Percentiles rank a stretch among this genome's conserved stretches.
These are phyloP conservation scores for Limnephilus rhombicus DNA, from an alignment of 2,888 invertebrate genomes.

Conservation along the genomic window DNA sequence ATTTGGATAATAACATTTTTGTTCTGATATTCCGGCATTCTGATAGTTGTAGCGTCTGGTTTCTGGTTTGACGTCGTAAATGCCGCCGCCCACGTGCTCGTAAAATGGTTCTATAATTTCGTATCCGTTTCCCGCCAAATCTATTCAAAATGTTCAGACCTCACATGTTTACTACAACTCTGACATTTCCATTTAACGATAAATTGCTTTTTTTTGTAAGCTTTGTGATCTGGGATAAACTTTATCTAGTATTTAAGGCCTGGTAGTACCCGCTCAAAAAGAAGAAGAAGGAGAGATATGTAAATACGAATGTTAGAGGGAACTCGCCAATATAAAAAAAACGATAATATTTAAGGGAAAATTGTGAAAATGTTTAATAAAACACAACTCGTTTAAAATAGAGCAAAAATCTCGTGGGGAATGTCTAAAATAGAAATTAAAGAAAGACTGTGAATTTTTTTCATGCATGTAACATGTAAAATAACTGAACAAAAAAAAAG, in stretches of 20 bases:
- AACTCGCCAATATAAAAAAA: too few species aligned
- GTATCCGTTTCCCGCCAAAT: neutral
- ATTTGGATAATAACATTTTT: neutral
- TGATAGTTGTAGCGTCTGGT: neutral
- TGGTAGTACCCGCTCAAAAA: too few species aligned
- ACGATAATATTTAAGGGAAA: too few species aligned
- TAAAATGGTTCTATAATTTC: slow-evolving; percentile 7
- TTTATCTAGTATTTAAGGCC: neutral
- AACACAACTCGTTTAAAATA: too few species aligned
- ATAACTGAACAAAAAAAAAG: too few species aligned
- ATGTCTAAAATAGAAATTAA: too few species aligned
- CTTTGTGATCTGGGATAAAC: neutral
- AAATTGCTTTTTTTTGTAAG: neutral
- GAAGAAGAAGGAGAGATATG: too few species aligned
- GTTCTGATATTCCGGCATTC: slow-evolving; percentile 4
- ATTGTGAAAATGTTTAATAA: too few species aligned
- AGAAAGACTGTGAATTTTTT: too few species aligned
- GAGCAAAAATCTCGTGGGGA: too few species aligned
- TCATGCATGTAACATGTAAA: too few species aligned
- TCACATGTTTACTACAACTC: neutral
- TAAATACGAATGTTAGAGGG: too few species aligned
- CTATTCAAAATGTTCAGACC: neutral
- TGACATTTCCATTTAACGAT: neutral
- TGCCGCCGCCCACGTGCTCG: slow-evolving; percentile 19
- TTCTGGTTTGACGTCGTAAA: slow-evolving; percentile 11